Evolutionary conservation across 2,888 invertebrate species (phyloP).

Genomic region (Craniophora ligustri): DNA sequence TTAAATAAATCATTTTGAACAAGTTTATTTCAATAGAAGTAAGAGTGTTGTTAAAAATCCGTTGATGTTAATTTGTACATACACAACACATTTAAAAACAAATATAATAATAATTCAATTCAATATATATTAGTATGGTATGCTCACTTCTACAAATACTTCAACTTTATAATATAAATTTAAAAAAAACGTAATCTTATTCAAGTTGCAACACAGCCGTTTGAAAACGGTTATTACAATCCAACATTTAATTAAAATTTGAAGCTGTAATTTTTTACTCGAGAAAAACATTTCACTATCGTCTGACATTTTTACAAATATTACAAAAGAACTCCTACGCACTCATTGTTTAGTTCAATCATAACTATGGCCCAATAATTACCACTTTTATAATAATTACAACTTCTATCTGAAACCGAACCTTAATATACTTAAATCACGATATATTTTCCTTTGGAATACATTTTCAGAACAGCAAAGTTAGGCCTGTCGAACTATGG

Average conservation of each 20-base stretch:
- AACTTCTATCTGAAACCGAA: background rate
- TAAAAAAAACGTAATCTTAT: constrained; percentile 4
- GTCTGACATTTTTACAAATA: constrained; percentile 72
- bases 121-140: too few species aligned
- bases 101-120: too few species aligned
- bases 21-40: too few species aligned
- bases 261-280: constrained; percentile 54
- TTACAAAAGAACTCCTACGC: constrained; percentile 76
- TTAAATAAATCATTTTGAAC: too few species aligned
- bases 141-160: too few species aligned
- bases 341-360: constrained; percentile 69
- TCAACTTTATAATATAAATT: too few species aligned
- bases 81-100: too few species aligned
- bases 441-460: background rate
- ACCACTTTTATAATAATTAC: constrained; percentile 2
- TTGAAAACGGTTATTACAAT: constrained; percentile 39
- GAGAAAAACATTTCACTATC: constrained; percentile 55
- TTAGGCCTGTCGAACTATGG: constrained; percentile 20
- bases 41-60: too few species aligned
- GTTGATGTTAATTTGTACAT: too few species aligned
- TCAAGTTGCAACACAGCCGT: constrained; percentile 21
- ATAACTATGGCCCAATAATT: constrained; percentile 47
- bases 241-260: constrained; percentile 36
- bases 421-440: constrained; percentile 6
- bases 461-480: constrained; percentile 31